phyloP scores from a whole-genome alignment of 2,797 vertebrate genomes.

The Galago senegalensis region DNA sequence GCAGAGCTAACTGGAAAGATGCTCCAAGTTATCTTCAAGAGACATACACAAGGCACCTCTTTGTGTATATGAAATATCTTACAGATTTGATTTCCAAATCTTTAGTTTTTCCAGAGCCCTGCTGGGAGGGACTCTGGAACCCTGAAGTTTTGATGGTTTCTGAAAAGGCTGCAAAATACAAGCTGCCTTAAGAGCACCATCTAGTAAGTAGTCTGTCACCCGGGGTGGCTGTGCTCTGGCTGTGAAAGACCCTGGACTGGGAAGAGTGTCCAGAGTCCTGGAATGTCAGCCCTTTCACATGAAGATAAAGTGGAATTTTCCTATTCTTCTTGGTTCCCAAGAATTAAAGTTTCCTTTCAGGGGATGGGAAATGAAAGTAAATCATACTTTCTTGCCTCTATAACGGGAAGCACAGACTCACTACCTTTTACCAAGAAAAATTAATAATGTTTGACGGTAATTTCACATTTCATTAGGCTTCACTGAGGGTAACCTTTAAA shows the following conservation, averaged over 20 bases:
- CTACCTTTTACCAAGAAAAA: background rate
- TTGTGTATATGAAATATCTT: background rate
- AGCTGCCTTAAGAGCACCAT: background rate
- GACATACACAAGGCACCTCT: background rate
- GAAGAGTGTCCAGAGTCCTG: background rate
- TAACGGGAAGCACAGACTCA: background rate
- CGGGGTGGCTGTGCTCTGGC: too few species aligned
- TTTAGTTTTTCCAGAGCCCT: background rate
- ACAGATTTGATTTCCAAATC: conserved; percentile 25
- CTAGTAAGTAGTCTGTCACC: background rate
- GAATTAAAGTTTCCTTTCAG: conserved; percentile 24
- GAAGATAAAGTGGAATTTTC: background rate
- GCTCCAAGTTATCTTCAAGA: background rate
- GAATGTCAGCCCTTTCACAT: background rate
- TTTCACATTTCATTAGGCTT: background rate
- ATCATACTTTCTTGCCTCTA: background rate
- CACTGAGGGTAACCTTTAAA: background rate
- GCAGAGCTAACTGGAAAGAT: background rate
- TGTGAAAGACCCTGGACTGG: background rate
- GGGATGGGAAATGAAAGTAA: background rate
- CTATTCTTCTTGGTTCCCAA: background rate
- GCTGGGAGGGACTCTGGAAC: background rate
- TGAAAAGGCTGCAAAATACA: conserved; percentile 33
- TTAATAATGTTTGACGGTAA: background rate
- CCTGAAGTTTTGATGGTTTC: background rate